Evolutionary conservation across 2,888 invertebrate genomes (phyloP), one percentile per base, ranked within the genome.

Genomic region (Ochropleura leucogaster): DNA sequence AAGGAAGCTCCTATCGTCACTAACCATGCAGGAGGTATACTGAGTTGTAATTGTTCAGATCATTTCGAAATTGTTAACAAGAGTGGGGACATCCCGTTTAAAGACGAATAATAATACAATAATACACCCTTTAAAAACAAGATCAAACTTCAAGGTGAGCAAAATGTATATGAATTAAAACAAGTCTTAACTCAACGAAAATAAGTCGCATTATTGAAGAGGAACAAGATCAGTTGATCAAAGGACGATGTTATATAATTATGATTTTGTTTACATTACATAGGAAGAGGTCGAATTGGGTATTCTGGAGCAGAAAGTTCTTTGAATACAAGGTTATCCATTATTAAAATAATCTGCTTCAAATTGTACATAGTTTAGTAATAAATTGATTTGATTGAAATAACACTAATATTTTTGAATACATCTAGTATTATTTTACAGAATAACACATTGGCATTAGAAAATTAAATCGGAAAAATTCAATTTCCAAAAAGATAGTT

Each of bases 201-300:
- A 40, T 53, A 63, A 55, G 20, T 62, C 8, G 14, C 53, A 79
- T 62, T 42, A 12, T 79, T 47, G 16, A 51, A 60, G 8, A 76
- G 4, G 30, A 30, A n/a, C 30, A 7, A 20, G 4, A 49, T 4
- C n/a, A 44, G 62, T 20, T 1, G 0, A 49, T 55, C 30, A 47
- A 42, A 42, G 46, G 9, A 7, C 44, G 6, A 16, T 18, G n/a
- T 47, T 30, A n/a, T 42, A 42, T 5, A 30, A 55, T 40, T 46
- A 70, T 42, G 4, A 6, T 1, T 18, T 51, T 51, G 16, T 59
- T 49, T 59, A 8, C 8, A 51, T 59, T 74, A 69, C 18, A 47
- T 60, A 42, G 1, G 7, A 30, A n/a, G 4, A 5, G 9, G 10
- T 59, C 30, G 0, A 46, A 46, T 59, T 49, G 20, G 6, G 46